Percentiles rank a stretch among this genome's conserved stretches.
These are phyloP conservation scores for Galerucella nymphaeae DNA, from an alignment of 2,888 invertebrate species.

Conservation along the genomic window DNA sequence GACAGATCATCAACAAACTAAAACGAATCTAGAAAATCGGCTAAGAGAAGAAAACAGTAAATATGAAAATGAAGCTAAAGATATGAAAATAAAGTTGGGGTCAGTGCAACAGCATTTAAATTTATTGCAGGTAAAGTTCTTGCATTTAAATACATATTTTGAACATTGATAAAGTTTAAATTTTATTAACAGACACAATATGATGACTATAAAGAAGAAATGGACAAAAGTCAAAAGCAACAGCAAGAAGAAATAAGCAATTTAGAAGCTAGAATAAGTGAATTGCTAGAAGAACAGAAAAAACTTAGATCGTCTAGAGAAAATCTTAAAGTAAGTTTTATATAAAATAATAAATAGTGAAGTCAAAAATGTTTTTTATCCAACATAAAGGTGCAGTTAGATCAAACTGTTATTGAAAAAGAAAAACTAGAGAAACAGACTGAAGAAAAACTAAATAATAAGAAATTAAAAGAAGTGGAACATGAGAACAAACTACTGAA, in stretches of 20 bases:
- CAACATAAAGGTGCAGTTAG: conserved; percentile 58
- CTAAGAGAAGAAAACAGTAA: conserved; percentile 66
- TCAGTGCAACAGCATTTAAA: conserved; percentile 70
- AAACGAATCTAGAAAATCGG: conserved; percentile 65
- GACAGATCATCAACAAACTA: conserved; percentile 67
- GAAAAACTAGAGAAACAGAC: conserved; percentile 57
- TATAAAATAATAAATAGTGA: no score
- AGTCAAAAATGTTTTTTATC: conserved; percentile 10
- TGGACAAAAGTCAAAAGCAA: conserved; percentile 64
- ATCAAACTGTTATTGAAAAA: conserved; percentile 59
- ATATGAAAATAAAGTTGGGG: conserved; percentile 67
- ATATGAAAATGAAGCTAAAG: conserved; percentile 66
- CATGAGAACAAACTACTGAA: conserved; percentile 50
- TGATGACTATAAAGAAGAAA: conserved; percentile 67
- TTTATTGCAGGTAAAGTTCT: conserved; percentile 56
- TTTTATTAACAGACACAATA: conserved; percentile 65
- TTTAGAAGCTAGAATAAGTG: conserved; percentile 65
- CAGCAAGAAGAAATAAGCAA: conserved; percentile 66
- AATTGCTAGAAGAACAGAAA: conserved; percentile 66
- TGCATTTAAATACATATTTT: background rate
- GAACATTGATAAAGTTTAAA: background rate
- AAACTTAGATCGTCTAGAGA: conserved; percentile 60
- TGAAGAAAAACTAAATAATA: conserved; percentile 52
- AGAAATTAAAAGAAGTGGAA: conserved; percentile 57
- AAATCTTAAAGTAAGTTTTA: conserved; percentile 62